Conservation (phyloP, 53 echinoderm and acorn worm genomes). For the Holothuria scabra region DNA sequence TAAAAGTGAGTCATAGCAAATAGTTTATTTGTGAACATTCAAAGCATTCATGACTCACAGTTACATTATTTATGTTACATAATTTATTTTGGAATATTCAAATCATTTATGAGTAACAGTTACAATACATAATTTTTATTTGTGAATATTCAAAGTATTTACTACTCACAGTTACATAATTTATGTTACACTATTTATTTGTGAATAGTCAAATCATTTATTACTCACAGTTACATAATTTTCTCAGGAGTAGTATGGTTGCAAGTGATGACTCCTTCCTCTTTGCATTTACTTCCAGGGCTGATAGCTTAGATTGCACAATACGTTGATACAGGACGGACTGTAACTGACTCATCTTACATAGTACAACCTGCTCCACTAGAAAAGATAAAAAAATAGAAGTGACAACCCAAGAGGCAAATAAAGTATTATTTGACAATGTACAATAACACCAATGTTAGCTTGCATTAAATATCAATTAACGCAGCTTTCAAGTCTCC, state of each 20-base stretch:
- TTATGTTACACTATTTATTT: no score
- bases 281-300: conserved; percentile 49
- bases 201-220: no score
- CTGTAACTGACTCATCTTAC: conserved; percentile 77
- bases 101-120: conserved; percentile 77
- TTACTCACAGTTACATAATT: conserved; percentile 98
- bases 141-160: no score
- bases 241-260: conserved; percentile 92
- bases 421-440: no score
- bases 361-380: conserved; percentile 94
- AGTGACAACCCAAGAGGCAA: no score
- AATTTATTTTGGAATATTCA: conserved; percentile 94
- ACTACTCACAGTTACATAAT: no score
- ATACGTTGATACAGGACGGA: conserved; percentile 74
- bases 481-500: no score
- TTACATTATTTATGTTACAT: conserved; percentile 97
- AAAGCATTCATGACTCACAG: conserved; percentile 63
- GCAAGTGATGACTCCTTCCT: conserved; percentile 78
- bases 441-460: no score
- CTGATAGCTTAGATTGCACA: conserved; percentile 70
- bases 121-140: conserved; percentile 98
- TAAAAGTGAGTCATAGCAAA: no score
- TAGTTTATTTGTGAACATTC: no score
- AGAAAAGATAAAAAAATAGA: neutral
- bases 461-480: no score